phyloP scores from a whole-genome alignment of 2,797 vertebrate genomes.

The Amniataba percoides region DNA sequence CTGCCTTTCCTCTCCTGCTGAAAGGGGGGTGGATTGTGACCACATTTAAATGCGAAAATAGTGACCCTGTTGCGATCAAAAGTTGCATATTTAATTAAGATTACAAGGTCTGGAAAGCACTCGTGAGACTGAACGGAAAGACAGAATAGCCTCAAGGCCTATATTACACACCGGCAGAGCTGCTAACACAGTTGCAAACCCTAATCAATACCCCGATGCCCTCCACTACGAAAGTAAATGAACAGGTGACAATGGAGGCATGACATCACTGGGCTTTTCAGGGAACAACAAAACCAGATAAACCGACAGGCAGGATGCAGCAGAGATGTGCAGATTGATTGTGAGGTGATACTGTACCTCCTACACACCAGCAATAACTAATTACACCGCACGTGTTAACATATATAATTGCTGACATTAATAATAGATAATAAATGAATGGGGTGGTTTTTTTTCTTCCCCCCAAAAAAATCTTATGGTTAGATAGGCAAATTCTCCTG shows the following conservation, averaged over 20 bases:
- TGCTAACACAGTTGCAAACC: constrained; percentile 89
- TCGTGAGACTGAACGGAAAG: constrained; percentile 88
- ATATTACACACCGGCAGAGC: constrained; percentile 92
- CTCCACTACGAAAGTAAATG: constrained; percentile 79
- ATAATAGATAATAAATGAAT: constrained; percentile 48
- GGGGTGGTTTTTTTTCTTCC: not conserved
- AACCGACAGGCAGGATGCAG: constrained; percentile 72
- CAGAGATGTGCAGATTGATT: constrained; percentile 9
- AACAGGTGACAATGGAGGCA: constrained; percentile 89
- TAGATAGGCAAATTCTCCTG: constrained; percentile 33
- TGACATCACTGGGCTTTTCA: constrained; percentile 91
- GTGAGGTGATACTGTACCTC: constrained; percentile 10
- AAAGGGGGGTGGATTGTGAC: constrained; percentile 82
- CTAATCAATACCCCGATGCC: constrained; percentile 91
- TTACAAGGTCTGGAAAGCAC: constrained; percentile 93
- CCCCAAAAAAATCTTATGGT: constrained; percentile 8
- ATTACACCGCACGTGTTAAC: constrained; percentile 30
- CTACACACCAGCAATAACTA: constrained; percentile 8
- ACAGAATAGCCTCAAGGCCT: constrained; percentile 87
- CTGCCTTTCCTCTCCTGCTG: constrained; percentile 76
- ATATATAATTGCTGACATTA: constrained; percentile 40
- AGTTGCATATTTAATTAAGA: constrained; percentile 98
- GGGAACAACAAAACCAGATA: constrained; percentile 67
- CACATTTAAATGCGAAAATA: constrained; percentile 90
- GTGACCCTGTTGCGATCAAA: constrained; percentile 94